Evolutionary conservation across 2,113 vertebrate species (phyloP).

Genomic region (Fulmarus glacialis): DNA sequence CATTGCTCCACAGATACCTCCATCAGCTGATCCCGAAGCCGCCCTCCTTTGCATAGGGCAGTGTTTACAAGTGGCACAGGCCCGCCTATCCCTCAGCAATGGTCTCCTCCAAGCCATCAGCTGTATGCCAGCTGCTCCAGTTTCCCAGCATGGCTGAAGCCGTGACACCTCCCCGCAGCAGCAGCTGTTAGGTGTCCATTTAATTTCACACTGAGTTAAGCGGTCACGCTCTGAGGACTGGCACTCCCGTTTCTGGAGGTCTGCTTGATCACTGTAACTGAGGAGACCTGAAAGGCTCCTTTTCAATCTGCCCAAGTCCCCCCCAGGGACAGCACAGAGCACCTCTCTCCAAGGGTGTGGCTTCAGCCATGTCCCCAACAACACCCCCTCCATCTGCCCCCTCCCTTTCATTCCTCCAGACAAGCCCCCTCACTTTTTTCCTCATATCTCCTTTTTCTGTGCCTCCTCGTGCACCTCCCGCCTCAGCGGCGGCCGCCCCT

Average conservation of each 20-base stretch:
- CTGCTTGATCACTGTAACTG: no score
- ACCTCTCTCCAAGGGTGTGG: rapidly evolving
- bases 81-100: background rate
- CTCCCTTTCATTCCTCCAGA: background rate
- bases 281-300: background rate
- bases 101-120: background rate
- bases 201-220: background rate
- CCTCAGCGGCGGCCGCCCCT: background rate
- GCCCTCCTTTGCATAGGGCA: background rate
- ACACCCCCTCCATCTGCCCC: no score
- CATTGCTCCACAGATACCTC: background rate
- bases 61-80: background rate
- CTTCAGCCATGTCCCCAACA: background rate
- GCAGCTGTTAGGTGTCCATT: background rate
- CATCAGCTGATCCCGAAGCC: background rate
- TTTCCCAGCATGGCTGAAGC: background rate
- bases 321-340: background rate
- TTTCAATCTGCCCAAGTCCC: background rate
- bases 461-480: rapidly evolving
- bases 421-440: background rate
- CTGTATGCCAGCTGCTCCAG: background rate
- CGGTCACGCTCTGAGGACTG: background rate
- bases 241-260: background rate
- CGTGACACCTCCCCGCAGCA: background rate
- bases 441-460: background rate